A percentile compares a stretch with the other conserved stretches of the same genome.
Evolutionary conservation across 2,797 vertebrate species (phyloP).

Genomic region (Kryptopterus vitreolus): DNA sequence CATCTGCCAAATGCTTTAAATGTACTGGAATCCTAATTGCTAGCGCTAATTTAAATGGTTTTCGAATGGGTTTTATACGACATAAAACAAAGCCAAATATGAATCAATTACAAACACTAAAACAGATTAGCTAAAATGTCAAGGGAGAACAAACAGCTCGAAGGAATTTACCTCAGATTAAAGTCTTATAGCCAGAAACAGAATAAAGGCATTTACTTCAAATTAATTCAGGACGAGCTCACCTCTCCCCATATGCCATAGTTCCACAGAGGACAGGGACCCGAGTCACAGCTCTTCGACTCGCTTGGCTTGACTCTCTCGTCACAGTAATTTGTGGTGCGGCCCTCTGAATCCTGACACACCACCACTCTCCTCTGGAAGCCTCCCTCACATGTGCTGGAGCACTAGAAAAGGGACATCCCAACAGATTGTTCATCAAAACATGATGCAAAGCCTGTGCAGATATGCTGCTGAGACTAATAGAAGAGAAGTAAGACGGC

Average conservation of each 20-base stretch:
- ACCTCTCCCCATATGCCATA: slow-evolving; percentile 93
- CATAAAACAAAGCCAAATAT: background rate
- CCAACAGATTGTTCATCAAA: slow-evolving; percentile 1
- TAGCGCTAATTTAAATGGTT: background rate
- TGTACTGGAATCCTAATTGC: background rate
- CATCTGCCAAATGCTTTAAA: no score
- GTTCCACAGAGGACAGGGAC: slow-evolving; percentile 92
- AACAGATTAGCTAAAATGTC: background rate
- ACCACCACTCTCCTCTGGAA: slow-evolving; percentile 90
- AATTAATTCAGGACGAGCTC: background rate
- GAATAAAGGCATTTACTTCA: background rate
- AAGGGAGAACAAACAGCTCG: background rate
- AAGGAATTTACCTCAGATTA: background rate
- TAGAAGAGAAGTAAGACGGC: slow-evolving; percentile 12
- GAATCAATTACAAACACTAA: background rate
- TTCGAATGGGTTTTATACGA: background rate
- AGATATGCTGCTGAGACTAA: background rate
- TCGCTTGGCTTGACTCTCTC: slow-evolving; percentile 84
- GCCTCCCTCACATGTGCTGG: slow-evolving; percentile 89
- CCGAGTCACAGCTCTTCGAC: slow-evolving; percentile 85
- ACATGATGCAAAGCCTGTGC: background rate
- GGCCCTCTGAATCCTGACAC: slow-evolving; percentile 91
- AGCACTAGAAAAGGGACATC: slow-evolving; percentile 77
- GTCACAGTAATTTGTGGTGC: slow-evolving; percentile 80
- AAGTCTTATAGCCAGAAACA: background rate